Evolutionary conservation across 2,113 vertebrate species (phyloP).

Genomic region (Hassar affinis): DNA sequence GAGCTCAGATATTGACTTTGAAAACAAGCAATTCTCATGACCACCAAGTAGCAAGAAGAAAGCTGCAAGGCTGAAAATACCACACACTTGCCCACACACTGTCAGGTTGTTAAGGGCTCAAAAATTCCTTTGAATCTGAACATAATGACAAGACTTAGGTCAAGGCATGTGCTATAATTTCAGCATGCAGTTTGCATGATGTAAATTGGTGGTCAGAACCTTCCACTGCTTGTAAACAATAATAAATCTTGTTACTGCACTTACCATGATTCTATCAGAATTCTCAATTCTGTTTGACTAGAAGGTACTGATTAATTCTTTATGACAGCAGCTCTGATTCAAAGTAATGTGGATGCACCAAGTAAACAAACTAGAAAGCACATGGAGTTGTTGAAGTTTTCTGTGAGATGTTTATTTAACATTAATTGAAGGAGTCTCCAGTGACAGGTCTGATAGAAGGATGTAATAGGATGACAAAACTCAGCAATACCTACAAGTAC

Average conservation of each 20-base stretch:
- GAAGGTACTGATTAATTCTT: not conserved
- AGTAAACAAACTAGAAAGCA: not conserved
- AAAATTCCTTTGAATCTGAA: not conserved
- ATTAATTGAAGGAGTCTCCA: not conserved
- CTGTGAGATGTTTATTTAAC: not conserved
- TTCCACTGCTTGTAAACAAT: not conserved
- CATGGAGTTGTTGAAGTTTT: not conserved
- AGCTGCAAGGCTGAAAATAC: not conserved
- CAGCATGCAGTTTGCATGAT: not conserved
- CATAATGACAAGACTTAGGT: not conserved
- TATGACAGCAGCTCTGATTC: not conserved
- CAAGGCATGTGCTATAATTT: not conserved
- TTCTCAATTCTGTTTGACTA: not conserved
- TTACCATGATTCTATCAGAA: not conserved
- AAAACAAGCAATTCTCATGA: not conserved
- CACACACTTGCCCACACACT: not conserved
- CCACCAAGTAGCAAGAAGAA: conserved; percentile 1
- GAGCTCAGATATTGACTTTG: not conserved
- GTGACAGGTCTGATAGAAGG: not conserved
- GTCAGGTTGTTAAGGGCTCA: not conserved
- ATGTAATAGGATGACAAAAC: not conserved
- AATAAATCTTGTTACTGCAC: not conserved
- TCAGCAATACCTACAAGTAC: not conserved
- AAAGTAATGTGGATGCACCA: not conserved
- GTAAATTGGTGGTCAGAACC: not conserved